These are phyloP conservation scores for Polyommatus iphigenia DNA, from an alignment of 2,888 invertebrate species.

Conservation along the genomic window DNA sequence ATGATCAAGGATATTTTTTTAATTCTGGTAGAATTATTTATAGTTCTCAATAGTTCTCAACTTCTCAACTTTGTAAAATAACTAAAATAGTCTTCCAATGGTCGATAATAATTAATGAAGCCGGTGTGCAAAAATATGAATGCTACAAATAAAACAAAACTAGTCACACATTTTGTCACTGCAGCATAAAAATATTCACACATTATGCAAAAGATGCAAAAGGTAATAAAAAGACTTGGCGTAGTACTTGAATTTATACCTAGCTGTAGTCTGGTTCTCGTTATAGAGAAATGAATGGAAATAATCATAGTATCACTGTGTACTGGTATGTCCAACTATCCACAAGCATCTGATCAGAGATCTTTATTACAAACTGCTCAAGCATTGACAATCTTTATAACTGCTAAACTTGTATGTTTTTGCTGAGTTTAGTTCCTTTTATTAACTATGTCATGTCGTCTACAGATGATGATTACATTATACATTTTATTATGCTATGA, in stretches of 20 bases:
- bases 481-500: not conserved
- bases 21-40: too few relatives aligned
- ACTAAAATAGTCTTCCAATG: too few relatives aligned
- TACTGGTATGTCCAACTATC: not conserved
- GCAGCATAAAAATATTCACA: not conserved
- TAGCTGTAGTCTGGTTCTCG: not conserved
- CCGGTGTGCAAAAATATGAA: too few relatives aligned
- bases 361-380: not conserved
- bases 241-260: constrained; percentile 6
- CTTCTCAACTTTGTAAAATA: too few relatives aligned
- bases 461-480: not conserved
- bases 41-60: too few relatives aligned
- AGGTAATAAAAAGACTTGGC: constrained; percentile 6
- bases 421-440: not conserved
- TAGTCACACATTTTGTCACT: not conserved
- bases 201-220: constrained; percentile 3
- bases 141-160: not conserved
- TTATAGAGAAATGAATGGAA: not conserved
- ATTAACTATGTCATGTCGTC: not conserved
- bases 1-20: too few relatives aligned
- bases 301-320: not conserved
- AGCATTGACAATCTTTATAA: not conserved
- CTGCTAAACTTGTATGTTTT: not conserved
- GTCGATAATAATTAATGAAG: too few relatives aligned
- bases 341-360: not conserved